Conservation (phyloP, 30 jellyfish, hydroid and myxozoan genomes). For the Euphysa ruthae region DNA sequence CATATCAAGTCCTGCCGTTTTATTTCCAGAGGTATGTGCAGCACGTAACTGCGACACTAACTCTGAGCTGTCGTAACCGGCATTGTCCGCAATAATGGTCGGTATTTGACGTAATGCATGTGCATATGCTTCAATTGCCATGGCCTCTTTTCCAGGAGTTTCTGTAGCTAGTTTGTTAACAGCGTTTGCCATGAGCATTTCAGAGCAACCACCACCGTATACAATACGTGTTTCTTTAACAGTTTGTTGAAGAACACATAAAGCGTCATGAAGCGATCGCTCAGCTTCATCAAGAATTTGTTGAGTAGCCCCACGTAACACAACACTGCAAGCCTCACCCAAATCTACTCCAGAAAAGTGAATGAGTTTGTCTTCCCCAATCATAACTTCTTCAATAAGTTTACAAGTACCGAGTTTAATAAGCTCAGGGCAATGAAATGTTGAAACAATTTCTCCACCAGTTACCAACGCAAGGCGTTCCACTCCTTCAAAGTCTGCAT, state of each 20-base stretch:
- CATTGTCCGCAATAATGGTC: conserved; percentile 93
- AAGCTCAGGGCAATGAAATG: conserved; percentile 85
- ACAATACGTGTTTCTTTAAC: conserved; percentile 84
- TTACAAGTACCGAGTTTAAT: conserved; percentile 86
- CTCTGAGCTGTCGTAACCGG: conserved; percentile 89
- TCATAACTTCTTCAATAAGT: conserved; percentile 84
- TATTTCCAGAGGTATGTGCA: conserved; percentile 75
- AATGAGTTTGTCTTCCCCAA: conserved; percentile 88
- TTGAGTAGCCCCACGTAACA: conserved; percentile 89
- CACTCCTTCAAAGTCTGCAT: conserved; percentile 98
- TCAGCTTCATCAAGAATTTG: conserved; percentile 96
- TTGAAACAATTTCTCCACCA: conserved; percentile 98
- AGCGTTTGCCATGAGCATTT: conserved; percentile 94
- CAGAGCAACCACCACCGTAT: conserved; percentile 96
- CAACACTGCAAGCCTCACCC: conserved; percentile 98
- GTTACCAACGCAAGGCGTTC: conserved; percentile 92
- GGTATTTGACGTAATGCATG: conserved; percentile 93
- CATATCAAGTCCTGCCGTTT: conserved; percentile 81
- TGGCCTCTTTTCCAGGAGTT: conserved; percentile 93
- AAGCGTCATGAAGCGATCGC: conserved; percentile 93
- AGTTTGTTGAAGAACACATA: conserved; percentile 79
- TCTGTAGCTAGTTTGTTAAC: conserved; percentile 74
- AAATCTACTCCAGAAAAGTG: conserved; percentile 92
- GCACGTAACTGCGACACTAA: conserved; percentile 91
- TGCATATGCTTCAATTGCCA: conserved; percentile 88